A percentile compares a stretch with the other conserved stretches of the same genome.
Evolutionary conservation across 2,113 vertebrate genomes (phyloP).

Genomic region (Tilapia sparmanii): DNA sequence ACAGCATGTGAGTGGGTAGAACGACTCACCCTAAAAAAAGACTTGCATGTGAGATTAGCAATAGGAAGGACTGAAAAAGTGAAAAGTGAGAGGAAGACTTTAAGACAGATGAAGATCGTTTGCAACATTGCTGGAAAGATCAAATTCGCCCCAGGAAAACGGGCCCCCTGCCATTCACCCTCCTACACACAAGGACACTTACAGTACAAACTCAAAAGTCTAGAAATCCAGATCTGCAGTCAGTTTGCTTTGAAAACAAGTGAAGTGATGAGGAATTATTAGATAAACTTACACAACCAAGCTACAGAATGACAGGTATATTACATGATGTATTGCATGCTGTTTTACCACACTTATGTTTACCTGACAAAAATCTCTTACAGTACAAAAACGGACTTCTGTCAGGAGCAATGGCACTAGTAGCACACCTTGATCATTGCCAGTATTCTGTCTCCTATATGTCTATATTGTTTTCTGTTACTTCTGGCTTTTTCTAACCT

Average conservation of each 20-base stretch:
- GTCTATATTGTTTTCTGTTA: not conserved
- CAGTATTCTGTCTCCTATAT: not conserved
- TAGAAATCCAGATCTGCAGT: not conserved
- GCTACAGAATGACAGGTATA: not conserved
- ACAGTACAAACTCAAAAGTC: conserved; percentile 13
- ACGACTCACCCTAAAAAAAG: conserved; percentile 46
- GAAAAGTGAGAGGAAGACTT: conserved; percentile 20
- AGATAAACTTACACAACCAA: not conserved
- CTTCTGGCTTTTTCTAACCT: not conserved
- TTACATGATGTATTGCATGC: not conserved
- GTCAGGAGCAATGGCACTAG: not conserved
- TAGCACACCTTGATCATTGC: not conserved
- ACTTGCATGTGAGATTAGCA: conserved; percentile 35
- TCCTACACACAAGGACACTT: conserved; percentile 29
- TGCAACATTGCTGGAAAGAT: conserved; percentile 21
- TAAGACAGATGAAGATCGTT: conserved; percentile 32
- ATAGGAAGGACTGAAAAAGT: conserved; percentile 10
- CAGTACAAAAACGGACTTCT: not conserved
- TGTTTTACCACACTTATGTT: not conserved
- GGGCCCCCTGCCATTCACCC: conserved; percentile 43
- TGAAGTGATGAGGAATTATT: not conserved
- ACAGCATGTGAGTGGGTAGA: conserved; percentile 70
- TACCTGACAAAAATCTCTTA: not conserved
- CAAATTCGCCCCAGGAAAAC: conserved; percentile 27
- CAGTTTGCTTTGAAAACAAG: not conserved